These are phyloP conservation scores for Polyodon spathula DNA, from an alignment of 2,113 vertebrate species.

Conservation along the genomic window DNA sequence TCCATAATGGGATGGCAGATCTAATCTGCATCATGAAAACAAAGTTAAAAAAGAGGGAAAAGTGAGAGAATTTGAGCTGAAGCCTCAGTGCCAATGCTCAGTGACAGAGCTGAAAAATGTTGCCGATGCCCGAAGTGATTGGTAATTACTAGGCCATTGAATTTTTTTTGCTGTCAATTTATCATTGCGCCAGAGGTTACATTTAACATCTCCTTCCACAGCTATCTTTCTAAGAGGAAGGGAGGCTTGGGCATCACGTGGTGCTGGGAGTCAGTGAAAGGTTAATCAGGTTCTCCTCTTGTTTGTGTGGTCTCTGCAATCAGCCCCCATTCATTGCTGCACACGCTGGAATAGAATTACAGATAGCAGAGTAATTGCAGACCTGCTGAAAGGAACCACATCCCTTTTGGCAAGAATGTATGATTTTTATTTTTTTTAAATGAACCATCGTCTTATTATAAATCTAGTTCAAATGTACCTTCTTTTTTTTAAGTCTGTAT, in stretches of 20 bases:
- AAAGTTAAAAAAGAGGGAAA: conserved; percentile 92
- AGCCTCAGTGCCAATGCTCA: conserved; percentile 80
- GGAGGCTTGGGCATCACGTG: conserved; percentile 69
- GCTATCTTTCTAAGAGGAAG: conserved; percentile 74
- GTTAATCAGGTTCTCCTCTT: conserved; percentile 91
- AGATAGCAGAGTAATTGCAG: conserved; percentile 6
- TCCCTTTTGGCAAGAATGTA: conserved; percentile 39
- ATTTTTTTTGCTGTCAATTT: conserved; percentile 99
- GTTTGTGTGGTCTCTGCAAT: conserved; percentile 72
- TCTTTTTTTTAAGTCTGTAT: too few relatives aligned
- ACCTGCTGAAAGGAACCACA: conserved; percentile 19
- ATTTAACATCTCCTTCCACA: conserved; percentile 90
- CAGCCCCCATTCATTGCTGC: conserved; percentile 33
- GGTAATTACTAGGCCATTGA: conserved; percentile 98
- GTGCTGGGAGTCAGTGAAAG: conserved; percentile 80
- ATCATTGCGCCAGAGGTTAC: conserved; percentile 95
- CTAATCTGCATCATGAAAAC: conserved; percentile 99
- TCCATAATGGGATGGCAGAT: conserved; percentile 99
- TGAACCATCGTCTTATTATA: too few relatives aligned
- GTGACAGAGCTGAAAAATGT: conserved; percentile 98
- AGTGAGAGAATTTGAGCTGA: conserved; percentile 83
- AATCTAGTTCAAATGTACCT: too few relatives aligned
- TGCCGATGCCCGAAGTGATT: conserved; percentile 92
- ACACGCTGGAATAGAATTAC: conserved; percentile 16
- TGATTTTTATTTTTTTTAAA: too few relatives aligned